Percentiles rank a stretch among this genome's conserved stretches.
These are phyloP conservation scores for Panthera uncia DNA, from an alignment of 2,113 vertebrate species.

Conservation along the genomic window DNA sequence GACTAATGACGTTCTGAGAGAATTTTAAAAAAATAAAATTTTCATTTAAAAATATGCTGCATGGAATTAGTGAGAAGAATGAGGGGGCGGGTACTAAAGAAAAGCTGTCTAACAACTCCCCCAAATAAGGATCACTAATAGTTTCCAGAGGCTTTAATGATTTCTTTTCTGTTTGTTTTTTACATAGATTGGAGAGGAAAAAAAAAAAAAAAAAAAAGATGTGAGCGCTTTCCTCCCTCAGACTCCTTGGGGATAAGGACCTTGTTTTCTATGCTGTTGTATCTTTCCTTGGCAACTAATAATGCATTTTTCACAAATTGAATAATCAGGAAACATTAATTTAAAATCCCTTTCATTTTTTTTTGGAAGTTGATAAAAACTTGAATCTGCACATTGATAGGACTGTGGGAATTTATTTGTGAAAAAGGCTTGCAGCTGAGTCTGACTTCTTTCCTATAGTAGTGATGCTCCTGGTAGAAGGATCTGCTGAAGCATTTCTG, in stretches of 20 bases:
- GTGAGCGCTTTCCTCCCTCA: background rate
- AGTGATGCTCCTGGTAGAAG: background rate
- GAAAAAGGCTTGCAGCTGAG: background rate
- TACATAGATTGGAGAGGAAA: background rate
- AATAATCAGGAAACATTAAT: background rate
- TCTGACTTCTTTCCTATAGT: background rate
- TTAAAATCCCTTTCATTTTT: background rate
- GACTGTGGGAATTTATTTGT: background rate
- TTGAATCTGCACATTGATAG: background rate
- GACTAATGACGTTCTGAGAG: background rate
- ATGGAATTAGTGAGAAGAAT: conserved; percentile 1
- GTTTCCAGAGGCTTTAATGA: background rate
- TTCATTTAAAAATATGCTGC: background rate
- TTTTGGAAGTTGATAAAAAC: conserved; percentile 5
- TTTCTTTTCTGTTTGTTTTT: background rate
- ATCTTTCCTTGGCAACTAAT: background rate
- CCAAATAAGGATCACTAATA: background rate
- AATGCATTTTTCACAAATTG: background rate
- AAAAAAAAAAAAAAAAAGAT: background rate
- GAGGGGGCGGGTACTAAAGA: background rate
- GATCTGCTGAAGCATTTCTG: background rate
- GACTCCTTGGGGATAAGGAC: background rate
- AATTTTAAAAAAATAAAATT: background rate
- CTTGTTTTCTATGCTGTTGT: background rate
- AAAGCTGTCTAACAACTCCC: background rate